Evolutionary conservation across 1,140 invertebrate genomes (phyloP).

Genomic region (Araneus ventricosus): DNA sequence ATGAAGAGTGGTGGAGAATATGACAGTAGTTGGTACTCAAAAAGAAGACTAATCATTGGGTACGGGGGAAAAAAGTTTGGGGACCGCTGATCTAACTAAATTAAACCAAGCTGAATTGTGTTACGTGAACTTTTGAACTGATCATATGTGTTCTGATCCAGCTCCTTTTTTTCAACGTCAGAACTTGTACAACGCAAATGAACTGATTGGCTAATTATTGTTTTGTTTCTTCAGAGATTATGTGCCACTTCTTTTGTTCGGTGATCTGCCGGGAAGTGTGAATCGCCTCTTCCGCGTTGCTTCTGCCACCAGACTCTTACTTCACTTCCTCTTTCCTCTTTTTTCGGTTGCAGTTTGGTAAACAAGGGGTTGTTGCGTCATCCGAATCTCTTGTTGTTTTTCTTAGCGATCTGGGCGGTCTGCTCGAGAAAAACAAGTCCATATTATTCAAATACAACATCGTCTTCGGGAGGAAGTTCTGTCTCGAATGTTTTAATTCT

Average conservation of each 20-base stretch:
- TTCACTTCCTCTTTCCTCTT: neutral
- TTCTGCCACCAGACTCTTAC: neutral
- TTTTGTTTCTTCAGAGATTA: neutral
- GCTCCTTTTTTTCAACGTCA: too few relatives aligned
- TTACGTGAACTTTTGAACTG: too few relatives aligned
- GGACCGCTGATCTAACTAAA: too few relatives aligned
- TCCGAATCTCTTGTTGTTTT: neutral
- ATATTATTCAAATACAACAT: neutral
- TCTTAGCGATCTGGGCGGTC: neutral
- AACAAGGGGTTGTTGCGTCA: conserved; percentile 4
- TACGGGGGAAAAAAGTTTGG: too few relatives aligned
- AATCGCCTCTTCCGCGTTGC: neutral
- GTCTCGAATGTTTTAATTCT: neutral
- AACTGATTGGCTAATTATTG: neutral
- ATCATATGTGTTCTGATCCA: too few relatives aligned
- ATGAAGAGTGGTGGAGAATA: too few relatives aligned
- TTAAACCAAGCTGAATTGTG: too few relatives aligned
- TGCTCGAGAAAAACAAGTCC: neutral
- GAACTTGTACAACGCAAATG: neutral
- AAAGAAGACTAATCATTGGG: too few relatives aligned
- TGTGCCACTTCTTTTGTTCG: neutral
- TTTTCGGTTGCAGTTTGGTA: conserved; percentile 4
- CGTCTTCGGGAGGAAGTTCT: neutral
- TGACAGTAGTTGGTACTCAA: too few relatives aligned
- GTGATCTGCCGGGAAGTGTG: conserved; percentile 7